phyloP scores from a whole-genome alignment of 2,113 vertebrate species.

The Protobothrops flavoviridis region DNA sequence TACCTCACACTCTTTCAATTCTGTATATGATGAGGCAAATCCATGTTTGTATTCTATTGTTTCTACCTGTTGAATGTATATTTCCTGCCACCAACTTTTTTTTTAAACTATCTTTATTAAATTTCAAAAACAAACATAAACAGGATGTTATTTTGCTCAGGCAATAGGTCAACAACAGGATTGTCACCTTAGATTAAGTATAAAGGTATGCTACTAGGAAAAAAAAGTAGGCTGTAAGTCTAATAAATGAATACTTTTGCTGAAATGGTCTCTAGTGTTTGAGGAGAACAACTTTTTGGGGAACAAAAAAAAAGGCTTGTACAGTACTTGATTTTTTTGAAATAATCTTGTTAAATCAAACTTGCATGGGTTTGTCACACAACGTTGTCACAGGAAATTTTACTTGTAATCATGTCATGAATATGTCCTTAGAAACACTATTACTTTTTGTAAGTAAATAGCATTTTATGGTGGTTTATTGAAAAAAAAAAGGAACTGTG shows the following conservation, averaged over 20 bases:
- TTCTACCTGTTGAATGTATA: background rate
- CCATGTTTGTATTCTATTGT: background rate
- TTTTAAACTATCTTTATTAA: background rate
- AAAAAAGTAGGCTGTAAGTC: background rate
- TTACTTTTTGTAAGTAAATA: background rate
- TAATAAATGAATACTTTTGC: background rate
- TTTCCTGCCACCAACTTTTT: background rate
- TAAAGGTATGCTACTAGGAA: background rate
- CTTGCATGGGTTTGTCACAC: background rate
- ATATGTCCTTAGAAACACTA: background rate
- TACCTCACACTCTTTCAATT: background rate
- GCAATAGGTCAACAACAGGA: background rate
- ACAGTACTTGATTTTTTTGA: background rate
- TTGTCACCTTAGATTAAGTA: background rate
- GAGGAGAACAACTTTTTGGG: background rate
- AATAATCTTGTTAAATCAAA: background rate
- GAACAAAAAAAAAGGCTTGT: background rate
- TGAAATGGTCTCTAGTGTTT: background rate
- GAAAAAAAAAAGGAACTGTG: too few relatives aligned
- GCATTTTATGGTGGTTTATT: background rate
- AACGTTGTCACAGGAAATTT: background rate
- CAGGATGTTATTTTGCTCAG: background rate
- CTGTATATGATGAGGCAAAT: background rate
- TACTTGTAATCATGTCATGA: background rate
- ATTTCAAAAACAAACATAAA: background rate